Evolutionary conservation across 2,113 vertebrate species (phyloP).

Genomic region (Chinchilla lanigera): DNA sequence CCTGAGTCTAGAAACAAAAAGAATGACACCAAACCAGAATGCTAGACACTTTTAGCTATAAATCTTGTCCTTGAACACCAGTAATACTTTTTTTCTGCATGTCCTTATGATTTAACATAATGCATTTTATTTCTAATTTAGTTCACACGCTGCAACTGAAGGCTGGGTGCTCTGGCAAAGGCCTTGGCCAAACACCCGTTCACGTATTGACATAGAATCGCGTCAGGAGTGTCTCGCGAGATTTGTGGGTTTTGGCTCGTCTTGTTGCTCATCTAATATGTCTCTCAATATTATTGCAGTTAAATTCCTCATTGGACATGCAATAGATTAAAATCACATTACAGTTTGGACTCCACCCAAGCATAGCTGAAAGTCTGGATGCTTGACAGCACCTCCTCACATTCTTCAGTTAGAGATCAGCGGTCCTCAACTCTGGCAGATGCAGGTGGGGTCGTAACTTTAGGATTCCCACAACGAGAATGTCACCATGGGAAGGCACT

Average conservation of each 20-base stretch:
- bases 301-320: slow-evolving; percentile 64
- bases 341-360: slow-evolving; percentile 52
- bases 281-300: slow-evolving; percentile 55
- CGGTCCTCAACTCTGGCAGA: background rate
- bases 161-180: background rate
- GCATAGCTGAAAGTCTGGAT: slow-evolving; percentile 38
- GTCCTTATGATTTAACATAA: background rate
- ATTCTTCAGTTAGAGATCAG: background rate
- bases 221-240: background rate
- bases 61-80: background rate
- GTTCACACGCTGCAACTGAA: background rate
- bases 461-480: background rate
- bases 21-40: background rate
- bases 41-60: background rate
- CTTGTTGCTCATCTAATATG: slow-evolving; percentile 49
- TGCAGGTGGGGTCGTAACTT: background rate
- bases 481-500: background rate
- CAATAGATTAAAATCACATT: slow-evolving; percentile 65
- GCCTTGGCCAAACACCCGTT: background rate
- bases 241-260: slow-evolving; percentile 43
- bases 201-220: slow-evolving; percentile 12
- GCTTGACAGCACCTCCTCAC: background rate
- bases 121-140: slow-evolving; percentile 18
- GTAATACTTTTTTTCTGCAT: background rate
- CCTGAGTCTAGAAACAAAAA: slow-evolving; percentile 15